These are phyloP conservation scores for Myotis myotis DNA, from an alignment of 2,797 vertebrate genomes.

Conservation along the genomic window DNA sequence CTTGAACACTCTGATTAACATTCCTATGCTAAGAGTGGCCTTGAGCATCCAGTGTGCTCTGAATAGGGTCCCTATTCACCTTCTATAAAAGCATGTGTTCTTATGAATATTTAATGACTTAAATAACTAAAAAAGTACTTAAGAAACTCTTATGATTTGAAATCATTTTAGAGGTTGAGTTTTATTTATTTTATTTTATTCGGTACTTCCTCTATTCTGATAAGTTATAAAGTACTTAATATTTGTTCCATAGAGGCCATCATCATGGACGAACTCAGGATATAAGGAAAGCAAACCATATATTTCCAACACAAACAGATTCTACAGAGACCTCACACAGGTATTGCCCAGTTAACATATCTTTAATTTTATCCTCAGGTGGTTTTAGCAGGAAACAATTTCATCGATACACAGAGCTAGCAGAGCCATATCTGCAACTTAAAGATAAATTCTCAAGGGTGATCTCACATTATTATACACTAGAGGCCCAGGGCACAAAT, in stretches of 20 bases:
- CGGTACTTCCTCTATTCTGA: neutral
- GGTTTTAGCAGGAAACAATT: constrained; percentile 47
- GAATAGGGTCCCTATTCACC: too few relatives aligned
- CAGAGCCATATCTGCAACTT: constrained; percentile 27
- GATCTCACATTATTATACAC: neutral
- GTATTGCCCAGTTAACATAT: neutral
- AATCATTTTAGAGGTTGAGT: neutral
- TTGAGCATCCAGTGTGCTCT: too few relatives aligned
- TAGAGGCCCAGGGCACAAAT: too few relatives aligned
- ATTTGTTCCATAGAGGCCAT: neutral
- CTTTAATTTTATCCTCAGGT: constrained; percentile 51
- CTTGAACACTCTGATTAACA: too few relatives aligned
- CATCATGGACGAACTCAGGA: neutral
- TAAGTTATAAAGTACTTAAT: constrained; percentile 46
- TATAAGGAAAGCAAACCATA: constrained; percentile 58
- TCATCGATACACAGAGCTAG: neutral
- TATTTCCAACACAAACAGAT: constrained; percentile 37
- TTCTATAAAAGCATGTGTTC: neutral
- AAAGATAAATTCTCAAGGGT: constrained; percentile 48
- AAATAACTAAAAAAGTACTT: neutral
- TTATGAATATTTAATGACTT: neutral
- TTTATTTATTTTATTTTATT: neutral
- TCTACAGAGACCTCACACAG: constrained; percentile 22
- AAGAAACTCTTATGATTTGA: neutral
- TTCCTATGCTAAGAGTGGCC: too few relatives aligned